Conservation (phyloP, 1,140 invertebrate species). For the Listronotus oregonensis region DNA sequence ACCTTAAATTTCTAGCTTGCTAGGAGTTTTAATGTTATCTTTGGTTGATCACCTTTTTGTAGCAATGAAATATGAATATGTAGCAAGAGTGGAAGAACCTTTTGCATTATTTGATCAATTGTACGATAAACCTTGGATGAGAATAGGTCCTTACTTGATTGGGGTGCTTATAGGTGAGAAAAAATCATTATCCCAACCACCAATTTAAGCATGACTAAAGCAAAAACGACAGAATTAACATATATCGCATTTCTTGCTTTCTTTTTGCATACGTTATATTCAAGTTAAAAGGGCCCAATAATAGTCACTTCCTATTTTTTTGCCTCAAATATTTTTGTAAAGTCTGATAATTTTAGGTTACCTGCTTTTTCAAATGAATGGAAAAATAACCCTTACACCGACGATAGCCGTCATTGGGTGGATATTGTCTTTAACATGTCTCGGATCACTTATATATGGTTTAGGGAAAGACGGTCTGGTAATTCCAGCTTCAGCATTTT, state of each 20-base stretch:
- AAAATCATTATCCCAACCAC: too few species aligned
- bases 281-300: too few species aligned
- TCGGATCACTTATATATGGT: conserved; percentile 75
- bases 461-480: conserved; percentile 72
- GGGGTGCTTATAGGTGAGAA: conserved; percentile 70
- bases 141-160: conserved; percentile 79
- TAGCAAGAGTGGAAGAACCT: conserved; percentile 78
- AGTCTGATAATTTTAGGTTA: conserved; percentile 66
- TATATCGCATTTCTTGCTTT: too few species aligned
- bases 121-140: conserved; percentile 84
- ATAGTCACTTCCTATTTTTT: too few species aligned
- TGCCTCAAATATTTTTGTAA: too few species aligned
- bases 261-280: too few species aligned
- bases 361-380: conserved; percentile 72
- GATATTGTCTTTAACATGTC: conserved; percentile 62
- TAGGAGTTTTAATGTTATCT: conserved; percentile 66
- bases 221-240: too few species aligned
- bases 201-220: too few species aligned
- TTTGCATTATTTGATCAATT: conserved; percentile 82
- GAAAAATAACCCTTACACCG: conserved; percentile 65
- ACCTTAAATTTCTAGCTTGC: conserved; percentile 58
- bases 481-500: conserved; percentile 68
- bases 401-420: conserved; percentile 66
- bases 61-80: conserved; percentile 74
- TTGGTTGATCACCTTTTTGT: conserved; percentile 76